Percentiles rank a stretch among this genome's conserved stretches.
Evolutionary conservation across 2,888 invertebrate species (phyloP).

Genomic region (Synergus japonicus): DNA sequence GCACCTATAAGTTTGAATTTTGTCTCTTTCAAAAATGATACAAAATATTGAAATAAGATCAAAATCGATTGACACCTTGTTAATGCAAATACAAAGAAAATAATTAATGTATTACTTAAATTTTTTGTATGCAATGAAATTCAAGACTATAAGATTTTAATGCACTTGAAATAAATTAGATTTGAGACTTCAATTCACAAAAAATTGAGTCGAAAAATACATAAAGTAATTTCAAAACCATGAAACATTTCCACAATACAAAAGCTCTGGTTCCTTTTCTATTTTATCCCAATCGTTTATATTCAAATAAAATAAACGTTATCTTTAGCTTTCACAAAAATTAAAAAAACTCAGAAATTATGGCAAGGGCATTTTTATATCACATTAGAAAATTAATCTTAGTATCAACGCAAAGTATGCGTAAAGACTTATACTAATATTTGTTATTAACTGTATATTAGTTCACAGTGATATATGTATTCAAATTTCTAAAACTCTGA

Average conservation of each 20-base stretch:
- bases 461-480: background rate
- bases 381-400: background rate
- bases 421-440: background rate
- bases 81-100: background rate
- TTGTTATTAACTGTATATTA: background rate
- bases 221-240: background rate
- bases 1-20: background rate
- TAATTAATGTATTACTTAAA: background rate
- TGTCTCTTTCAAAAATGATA: too few species aligned
- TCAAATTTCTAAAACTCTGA: background rate
- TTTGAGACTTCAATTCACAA: background rate
- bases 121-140: background rate
- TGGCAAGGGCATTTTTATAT: conserved; percentile 6
- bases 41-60: too few species aligned
- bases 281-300: background rate
- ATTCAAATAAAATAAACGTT: background rate
- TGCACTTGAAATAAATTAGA: background rate
- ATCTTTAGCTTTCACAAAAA: background rate
- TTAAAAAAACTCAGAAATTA: background rate
- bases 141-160: background rate
- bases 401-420: too few species aligned
- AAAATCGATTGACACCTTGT: background rate
- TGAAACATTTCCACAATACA: background rate
- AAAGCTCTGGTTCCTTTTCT: background rate
- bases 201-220: background rate